These are phyloP conservation scores for Agelas oroides DNA, from an alignment of 37 sponge, comb jelly and placozoan species.

Conservation along the genomic window DNA sequence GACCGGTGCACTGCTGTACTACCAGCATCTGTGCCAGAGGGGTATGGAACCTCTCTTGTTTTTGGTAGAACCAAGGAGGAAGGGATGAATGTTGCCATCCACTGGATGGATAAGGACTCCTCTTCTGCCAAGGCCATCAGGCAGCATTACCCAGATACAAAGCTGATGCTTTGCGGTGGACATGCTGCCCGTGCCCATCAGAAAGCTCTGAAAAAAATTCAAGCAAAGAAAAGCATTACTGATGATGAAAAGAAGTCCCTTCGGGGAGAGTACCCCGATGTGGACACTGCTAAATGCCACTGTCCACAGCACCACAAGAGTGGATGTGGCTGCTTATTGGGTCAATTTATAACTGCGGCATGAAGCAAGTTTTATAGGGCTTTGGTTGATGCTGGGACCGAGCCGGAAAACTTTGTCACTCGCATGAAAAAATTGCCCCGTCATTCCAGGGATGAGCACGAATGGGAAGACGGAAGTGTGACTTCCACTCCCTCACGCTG, in stretches of 20 bases:
- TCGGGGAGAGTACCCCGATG: neutral
- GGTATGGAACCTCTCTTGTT: neutral
- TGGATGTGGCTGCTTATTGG: conserved; percentile 36
- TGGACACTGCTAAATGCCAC: conserved; percentile 22
- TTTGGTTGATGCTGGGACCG: conserved; percentile 3
- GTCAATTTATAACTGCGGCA: conserved; percentile 1
- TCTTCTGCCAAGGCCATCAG: neutral
- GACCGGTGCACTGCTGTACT: conserved; percentile 23
- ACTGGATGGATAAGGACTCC: conserved; percentile 46
- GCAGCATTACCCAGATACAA: neutral
- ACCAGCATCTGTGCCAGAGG: conserved; percentile 35
- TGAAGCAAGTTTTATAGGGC: neutral
- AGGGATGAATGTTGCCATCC: neutral
- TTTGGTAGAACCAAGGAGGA: conserved; percentile 2
- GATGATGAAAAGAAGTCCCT: neutral
- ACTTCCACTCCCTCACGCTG: conserved; percentile 19
- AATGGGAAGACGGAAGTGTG: conserved; percentile 27
- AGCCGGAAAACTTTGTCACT: neutral
- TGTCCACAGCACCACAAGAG: neutral
- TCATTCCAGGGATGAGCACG: conserved; percentile 40
- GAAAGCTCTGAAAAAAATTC: neutral
- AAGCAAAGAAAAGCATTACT: neutral
- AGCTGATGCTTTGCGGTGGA: conserved; percentile 44
- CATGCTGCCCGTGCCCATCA: conserved; percentile 30
- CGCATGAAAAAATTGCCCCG: no score